Base-by-base conservation (phyloP, 2,888 invertebrate species). In the Psylliodes chrysocephalus region DNA sequence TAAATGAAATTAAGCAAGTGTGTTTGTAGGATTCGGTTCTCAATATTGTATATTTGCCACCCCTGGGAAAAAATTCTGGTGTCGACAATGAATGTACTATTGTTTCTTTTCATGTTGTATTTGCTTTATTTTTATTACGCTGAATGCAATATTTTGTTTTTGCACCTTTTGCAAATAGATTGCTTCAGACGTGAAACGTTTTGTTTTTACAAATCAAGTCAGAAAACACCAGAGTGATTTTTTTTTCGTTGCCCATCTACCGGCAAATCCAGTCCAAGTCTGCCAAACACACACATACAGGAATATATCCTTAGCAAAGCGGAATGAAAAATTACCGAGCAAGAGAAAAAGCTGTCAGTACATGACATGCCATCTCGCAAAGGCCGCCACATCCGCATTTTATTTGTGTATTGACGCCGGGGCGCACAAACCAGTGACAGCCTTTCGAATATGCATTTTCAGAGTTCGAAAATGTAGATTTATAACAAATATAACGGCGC, bases 331-430 rank as follows among this genome's bases (percentile, higher is more conserved):
- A 49, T 49, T 49, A 30, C 15, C 28, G 28, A n/a, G 49, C 49
- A n/a, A 17, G 49, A 49, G 49, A 49, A 49, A 49, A 49, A 49
- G 49, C 49, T 49, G 65, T 61, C 57, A 56, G 52, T 56, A 62
- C 65, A 61, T 54, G 65, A 65, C 65, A 65, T 40, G 47, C 47
- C 61, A 59, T 61, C 61, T 65, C 61, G 61, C 53, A 57, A 56
- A 56, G 22, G 56, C 56, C 53, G 33, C 54, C 57, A 54, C 63
- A 62, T 62, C 46, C 60, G 55, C 60, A 52, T 64, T 60, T 51
- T 51, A 61, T 64, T 64, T 44, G 46, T 47, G 46, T 56, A 47
- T 56, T 42, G 42, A 63, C 44, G 44, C 22, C 49, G 49, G 25
- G 15, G 47, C 25, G 47, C 28, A 25, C 47, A 15, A 49, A 25